Base-by-base conservation (phyloP, 2,888 invertebrate genomes). In the Cantharis rufa region DNA sequence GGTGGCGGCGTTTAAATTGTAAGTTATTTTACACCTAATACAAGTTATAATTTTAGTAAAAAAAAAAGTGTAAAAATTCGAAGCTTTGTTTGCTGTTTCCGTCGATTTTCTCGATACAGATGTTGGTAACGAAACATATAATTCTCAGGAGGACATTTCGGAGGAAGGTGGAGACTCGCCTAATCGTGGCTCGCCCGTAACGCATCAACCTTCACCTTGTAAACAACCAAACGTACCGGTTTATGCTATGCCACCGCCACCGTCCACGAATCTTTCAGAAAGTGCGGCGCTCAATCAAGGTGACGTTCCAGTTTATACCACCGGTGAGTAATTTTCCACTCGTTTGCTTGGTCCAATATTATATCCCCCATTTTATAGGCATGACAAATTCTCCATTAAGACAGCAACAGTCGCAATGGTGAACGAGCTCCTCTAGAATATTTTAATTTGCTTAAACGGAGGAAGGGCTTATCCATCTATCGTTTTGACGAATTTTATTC, bases 231-330 rank as follows among this genome's bases (percentile, higher is more conserved):
- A 90, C 68, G 90, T 90, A 78, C 90, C 91, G 69, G 91, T 92
- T 68, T 92, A 92, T 84, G 93, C 93, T 72, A 79, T 79, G 79
- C 90, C 90, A 69, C 84, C 88, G 72, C 89, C 86, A 62, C 83
- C 86, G 3, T 82, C 86, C 13, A 83, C 84, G 13, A 88, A 89
- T 66, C 90, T 90, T 77, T 93, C 92, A 71, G 94, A 94, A 87
- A 93, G 91, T 86, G 94, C 94, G 61, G 93, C 92, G 84, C 90
- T 95, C 84, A 93, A 90, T 83, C 88, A 90, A 76, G 89, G 89
- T 69, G 90, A 90, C 78, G 89, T 89, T 79, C 88, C 89, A 62
- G 88, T 89, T 69, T 90, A 90, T 83, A 90, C 89, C 62, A 88
- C 89, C 86, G 89, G 89, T 89, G 82, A 63, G 61, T 73, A n/a